A percentile compares a stretch with the other conserved stretches of the same genome.
phyloP scores from a whole-genome alignment of 2,797 vertebrate genomes.

The Platyrinchus mystaceus region DNA sequence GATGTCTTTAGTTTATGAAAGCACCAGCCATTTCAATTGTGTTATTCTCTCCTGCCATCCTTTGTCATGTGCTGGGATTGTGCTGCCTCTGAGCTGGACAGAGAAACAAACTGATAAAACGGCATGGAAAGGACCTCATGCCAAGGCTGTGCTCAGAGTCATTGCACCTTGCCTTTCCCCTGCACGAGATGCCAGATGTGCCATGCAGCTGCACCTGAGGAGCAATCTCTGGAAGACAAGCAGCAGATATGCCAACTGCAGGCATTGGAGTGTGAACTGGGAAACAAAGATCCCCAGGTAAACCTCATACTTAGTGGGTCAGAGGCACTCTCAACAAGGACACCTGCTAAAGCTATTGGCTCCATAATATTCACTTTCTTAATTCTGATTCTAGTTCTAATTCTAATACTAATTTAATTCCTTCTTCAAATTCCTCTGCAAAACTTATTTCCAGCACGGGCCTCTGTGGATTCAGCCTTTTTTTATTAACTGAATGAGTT shows the following conservation, averaged over 20 bases:
- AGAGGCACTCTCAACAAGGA: background rate
- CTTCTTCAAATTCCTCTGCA: conserved; percentile 11
- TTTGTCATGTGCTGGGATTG: background rate
- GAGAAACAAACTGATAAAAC: background rate
- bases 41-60: background rate
- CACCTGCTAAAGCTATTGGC: background rate
- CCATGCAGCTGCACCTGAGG: background rate
- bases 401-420: conserved; percentile 15
- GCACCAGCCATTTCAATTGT: background rate
- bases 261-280: background rate
- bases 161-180: accelerated
- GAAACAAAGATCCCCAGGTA: background rate
- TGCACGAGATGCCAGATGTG: background rate
- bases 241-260: background rate
- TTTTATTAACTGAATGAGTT: conserved; percentile 27
- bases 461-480: conserved; percentile 18
- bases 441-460: background rate
- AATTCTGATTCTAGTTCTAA: conserved; percentile 11
- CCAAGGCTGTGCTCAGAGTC: background rate
- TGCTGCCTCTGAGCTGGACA: background rate
- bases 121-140: background rate
- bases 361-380: background rate
- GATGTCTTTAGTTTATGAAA: background rate
- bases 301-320: background rate
- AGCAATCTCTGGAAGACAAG: background rate